Percentiles rank a stretch among this genome's conserved stretches.
Conservation (phyloP, 2,888 invertebrate genomes). For the Atrina japonica region DNA sequence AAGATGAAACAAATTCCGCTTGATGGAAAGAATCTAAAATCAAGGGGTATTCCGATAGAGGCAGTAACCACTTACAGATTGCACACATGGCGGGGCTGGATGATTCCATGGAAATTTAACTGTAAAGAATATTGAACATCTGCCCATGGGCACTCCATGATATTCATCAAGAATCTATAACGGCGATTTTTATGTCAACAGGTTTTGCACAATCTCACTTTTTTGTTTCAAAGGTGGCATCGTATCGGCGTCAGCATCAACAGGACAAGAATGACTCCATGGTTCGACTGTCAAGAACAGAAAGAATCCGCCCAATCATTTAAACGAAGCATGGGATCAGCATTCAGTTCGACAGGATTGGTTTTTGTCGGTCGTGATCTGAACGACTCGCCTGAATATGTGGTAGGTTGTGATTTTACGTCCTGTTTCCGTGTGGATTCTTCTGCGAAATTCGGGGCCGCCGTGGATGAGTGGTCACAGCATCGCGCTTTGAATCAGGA, state of each 20-base stretch:
- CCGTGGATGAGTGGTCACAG: no score
- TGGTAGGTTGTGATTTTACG: slow-evolving; percentile 17
- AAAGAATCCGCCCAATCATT: slow-evolving; percentile 84
- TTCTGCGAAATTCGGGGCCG: no score
- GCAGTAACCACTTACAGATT: no score
- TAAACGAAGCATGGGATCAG: slow-evolving; percentile 83
- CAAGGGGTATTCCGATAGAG: no score
- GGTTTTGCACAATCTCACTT: not conserved
- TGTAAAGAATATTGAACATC: not conserved
- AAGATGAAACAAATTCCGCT: no score
- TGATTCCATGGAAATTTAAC: no score
- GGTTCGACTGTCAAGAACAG: slow-evolving; percentile 87
- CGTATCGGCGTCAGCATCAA: slow-evolving; percentile 91
- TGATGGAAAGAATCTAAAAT: no score
- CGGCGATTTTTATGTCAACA: no score
- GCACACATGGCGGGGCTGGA: no score
- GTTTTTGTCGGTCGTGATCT: slow-evolving; percentile 89
- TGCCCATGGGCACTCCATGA: not conserved
- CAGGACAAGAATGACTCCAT: slow-evolving; percentile 88
- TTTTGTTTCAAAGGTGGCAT: slow-evolving; percentile 87
- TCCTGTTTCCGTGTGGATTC: not conserved
- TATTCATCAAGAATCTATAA: not conserved
- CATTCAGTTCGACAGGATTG: slow-evolving; percentile 86
- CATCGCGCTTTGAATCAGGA: no score
- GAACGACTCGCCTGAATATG: slow-evolving; percentile 84